phyloP scores from a whole-genome alignment of 2,113 vertebrate genomes.

The Pycnonotus jocosus region DNA sequence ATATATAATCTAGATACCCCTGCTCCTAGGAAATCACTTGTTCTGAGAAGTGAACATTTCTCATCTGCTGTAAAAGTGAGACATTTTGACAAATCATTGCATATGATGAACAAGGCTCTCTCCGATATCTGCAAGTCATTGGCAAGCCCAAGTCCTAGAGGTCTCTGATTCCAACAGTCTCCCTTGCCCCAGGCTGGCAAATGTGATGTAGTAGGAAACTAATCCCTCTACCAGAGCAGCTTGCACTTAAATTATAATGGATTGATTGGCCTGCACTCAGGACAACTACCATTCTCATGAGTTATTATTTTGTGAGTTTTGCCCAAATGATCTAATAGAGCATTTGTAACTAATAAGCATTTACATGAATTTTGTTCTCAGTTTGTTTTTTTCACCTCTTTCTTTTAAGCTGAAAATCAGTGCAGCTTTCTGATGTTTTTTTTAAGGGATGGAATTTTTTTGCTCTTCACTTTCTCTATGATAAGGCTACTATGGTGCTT shows the following conservation, averaged over 20 bases:
- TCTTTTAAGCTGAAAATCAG: not conserved
- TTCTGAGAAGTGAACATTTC: not conserved
- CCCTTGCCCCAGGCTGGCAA: not conserved
- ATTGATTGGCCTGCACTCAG: not conserved
- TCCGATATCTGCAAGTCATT: not conserved
- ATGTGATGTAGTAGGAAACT: not conserved
- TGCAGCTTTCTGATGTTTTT: not conserved
- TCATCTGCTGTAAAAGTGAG: not conserved
- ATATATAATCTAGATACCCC: not conserved
- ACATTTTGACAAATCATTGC: not conserved
- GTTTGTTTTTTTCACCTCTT: rapidly evolving
- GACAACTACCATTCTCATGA: not conserved
- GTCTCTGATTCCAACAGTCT: not conserved
- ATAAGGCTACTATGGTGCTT: not conserved
- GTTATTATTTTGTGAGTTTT: not conserved
- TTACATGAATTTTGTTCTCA: not conserved
- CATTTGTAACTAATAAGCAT: not conserved
- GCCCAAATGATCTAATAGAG: not conserved
- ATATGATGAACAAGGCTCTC: not conserved
- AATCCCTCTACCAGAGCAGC: not conserved
- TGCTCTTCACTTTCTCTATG: not conserved
- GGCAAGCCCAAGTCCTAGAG: not conserved
- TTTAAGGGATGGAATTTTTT: not conserved
- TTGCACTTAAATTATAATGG: conserved; percentile 1
- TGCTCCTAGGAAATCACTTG: not conserved